Base-by-base conservation (phyloP, 2,888 invertebrate genomes). In the Carabus problematicus region DNA sequence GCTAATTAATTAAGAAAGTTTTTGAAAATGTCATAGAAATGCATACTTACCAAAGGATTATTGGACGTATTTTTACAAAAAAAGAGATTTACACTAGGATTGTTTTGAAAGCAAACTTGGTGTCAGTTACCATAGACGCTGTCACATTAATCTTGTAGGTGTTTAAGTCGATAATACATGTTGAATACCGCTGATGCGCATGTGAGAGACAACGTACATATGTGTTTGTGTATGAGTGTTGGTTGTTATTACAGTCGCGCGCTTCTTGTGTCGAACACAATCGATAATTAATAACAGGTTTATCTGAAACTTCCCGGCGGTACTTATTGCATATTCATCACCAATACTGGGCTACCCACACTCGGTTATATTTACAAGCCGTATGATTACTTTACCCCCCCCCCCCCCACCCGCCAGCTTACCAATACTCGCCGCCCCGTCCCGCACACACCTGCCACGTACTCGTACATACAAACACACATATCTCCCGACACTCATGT, bases 221-320 rank as follows among this genome's bases (percentile, higher is more conserved):
- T 19, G 52, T 18, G 52, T 18, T 11, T 52, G 52, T 49, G 49
- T 52, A 16, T 52, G 4, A 16, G 19, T 14, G 52, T 47, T 47
- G 47, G 47, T 47, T 47, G 11, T 47, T 47, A n/a, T 14, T 14
- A 16, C 47, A 47, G 11, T 47, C 7, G 47, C 12, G 11, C 11
- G n/a, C 47, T 47, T 47, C 60, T 45, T 61, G 60, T 45, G 29
- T 29, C 29, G 12, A 62, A 62, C 45, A 42, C 55, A 64, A 64
- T 64, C 64, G 56, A 64, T 64, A 64, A 64, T 64, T 64, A 64
- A 64, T 64, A 64, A 64, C 56, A 56, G 64, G 64, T 64, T 64
- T 45, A 43, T 56, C 63, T 14, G 56, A 42, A 56, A 47, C 56
- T 64, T 56, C 14, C 42, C 12, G 56, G 64, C 54, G 29, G 54